Base-by-base conservation (phyloP, 2,888 invertebrate genomes). In the Lepeophtheirus nordmannii region DNA sequence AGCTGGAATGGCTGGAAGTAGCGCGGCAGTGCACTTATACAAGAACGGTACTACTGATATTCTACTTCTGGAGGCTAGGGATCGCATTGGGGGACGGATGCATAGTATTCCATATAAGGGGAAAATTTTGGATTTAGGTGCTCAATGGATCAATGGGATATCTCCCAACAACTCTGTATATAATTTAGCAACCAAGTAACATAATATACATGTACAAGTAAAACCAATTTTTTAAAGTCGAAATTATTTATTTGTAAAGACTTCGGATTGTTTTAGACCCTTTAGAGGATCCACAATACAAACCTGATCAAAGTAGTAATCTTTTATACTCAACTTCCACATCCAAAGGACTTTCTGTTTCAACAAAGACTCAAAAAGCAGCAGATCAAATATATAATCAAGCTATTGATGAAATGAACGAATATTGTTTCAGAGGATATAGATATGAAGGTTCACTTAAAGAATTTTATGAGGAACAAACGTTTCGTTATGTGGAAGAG, bases 71-170 rank as follows among this genome's bases (percentile, higher is more conserved):
- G 63, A 63, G 8, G 67, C 67, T 5, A 39, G 63, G 56, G 40
- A 57, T 53, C 53, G 58, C 46, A 11, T 67, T 14, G 67, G 67
- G 20, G 67, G 67, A 14, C 67, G 67, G 17, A 67, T 67, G n/a
- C 57, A 56, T 23, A 67, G 64, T 39, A 41, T 65, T 53, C 23
- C 38, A 7, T 20, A 38, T 14, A 65, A 65, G 10, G 64, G 41
- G 10, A 23, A 65, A n/a, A 20, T 37, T 12, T 38, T 67, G 57
- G 67, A 67, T 17, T 22, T 67, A 14, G 67, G 67, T 10, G 67
- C 67, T 22, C 65, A 67, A 40, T 67, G 67, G 67, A 64, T 67
- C 37, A 64, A 46, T 20, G 67, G 67, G n/a, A 5, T 46, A 46
- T 46, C 53, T 8, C 53, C 53, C 53, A 46, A 46, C 17, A 46